A percentile compares a stretch with the other conserved stretches of the same genome.
Evolutionary conservation across 2,797 vertebrate genomes (phyloP).

Genomic region (Stomatorhinus walkeri): DNA sequence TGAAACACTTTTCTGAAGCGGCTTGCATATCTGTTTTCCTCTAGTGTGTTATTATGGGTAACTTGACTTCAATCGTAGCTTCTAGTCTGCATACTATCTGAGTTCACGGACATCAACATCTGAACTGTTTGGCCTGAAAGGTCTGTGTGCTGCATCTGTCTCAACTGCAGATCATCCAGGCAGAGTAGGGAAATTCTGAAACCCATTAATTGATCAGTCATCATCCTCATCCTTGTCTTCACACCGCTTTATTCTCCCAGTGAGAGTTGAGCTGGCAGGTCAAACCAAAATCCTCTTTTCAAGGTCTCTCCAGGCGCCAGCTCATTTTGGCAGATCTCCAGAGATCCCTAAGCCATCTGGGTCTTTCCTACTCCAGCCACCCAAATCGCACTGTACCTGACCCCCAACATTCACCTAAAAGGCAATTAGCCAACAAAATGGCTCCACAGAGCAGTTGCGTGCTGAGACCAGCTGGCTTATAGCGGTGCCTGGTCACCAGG

Average conservation of each 20-base stretch:
- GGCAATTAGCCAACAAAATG: background rate
- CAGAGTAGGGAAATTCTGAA: background rate
- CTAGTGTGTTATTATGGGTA: background rate
- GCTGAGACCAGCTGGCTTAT: background rate
- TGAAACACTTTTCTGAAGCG: background rate
- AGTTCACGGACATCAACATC: background rate
- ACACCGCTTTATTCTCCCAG: background rate
- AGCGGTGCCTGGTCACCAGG: background rate
- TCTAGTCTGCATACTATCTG: background rate
- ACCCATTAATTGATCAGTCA: background rate
- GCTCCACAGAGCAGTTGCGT: background rate
- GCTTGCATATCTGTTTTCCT: background rate
- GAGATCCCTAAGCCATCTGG: background rate
- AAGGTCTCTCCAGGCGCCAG: background rate
- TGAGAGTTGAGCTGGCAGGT: background rate
- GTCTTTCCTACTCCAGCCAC: background rate
- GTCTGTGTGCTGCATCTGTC: background rate
- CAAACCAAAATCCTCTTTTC: background rate
- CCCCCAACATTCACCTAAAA: background rate
- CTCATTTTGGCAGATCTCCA: background rate
- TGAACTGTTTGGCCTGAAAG: background rate
- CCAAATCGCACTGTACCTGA: background rate
- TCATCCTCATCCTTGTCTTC: background rate
- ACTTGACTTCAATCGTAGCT: background rate
- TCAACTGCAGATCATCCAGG: background rate